Evolutionary conservation across 2,888 invertebrate genomes (phyloP), one percentile per base, ranked within the genome.

Genomic region (Homarus gammarus): DNA sequence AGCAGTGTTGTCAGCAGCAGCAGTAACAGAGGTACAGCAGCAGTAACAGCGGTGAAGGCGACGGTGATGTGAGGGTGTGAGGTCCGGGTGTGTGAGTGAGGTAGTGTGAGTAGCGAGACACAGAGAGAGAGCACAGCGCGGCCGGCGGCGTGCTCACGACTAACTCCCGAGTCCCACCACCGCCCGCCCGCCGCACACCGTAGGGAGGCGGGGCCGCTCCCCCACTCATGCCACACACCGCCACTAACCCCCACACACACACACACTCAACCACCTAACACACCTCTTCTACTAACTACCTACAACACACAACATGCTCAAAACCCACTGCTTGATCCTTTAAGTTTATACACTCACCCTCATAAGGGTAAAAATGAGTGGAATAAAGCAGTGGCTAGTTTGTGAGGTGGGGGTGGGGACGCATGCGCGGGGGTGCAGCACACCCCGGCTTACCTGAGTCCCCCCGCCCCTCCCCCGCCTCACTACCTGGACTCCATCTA

Each of bases 51-150:
- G 72, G 82, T 87, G 87, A 82, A 87, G 82, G 75, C 72, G 82
- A 75, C 36, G 87, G 79, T 79, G 81, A 81, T 40, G 87, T 87
- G 75, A 84, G 49, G 78, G 78, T 72, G 79, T 87, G 87, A 87
- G 87, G 87, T 87, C 87, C 87, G 87, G 87, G 87, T 82, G 87
- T 87, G 82, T 87, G 81, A 49, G 87, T 87, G 87, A 87, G 87
- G 87, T 87, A 87, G 87, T 87, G 87, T 87, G 82, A 79, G 70
- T 87, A 87, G 87, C 87, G 87, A 87, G 81, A 87, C 87, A 87
- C 87, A 87, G 87, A 82, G 87, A 87, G 87, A 87, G 87, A 87
- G 87, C 87, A 87, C 87, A 82, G 87, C 87, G 87, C 87, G 82
- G 82, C 75, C 87, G 79, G 87, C 87, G 81, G 87, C 87, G 87